Conservation (phyloP, 1,140 invertebrate species). For the Charaxes varanes region DNA sequence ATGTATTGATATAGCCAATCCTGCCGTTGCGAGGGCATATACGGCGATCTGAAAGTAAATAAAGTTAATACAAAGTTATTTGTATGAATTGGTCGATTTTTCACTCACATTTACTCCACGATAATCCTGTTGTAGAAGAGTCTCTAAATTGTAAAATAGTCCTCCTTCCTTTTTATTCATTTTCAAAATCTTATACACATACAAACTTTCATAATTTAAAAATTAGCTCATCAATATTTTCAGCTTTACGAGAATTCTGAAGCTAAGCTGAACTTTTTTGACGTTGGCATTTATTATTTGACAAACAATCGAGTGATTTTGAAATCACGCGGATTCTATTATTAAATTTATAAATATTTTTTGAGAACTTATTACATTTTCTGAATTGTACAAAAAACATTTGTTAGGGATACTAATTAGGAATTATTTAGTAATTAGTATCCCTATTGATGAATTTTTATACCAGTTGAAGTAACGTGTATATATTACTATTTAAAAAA, state of each 20-base stretch:
- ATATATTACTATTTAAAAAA: too few species aligned
- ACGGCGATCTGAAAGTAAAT: conserved; percentile 66
- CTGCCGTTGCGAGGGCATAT: conserved; percentile 65
- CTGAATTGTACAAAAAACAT: too few species aligned
- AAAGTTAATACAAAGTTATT: conserved; percentile 28
- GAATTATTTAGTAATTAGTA: too few species aligned
- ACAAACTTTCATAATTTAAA: conserved; percentile 47
- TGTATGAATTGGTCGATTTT: too few species aligned
- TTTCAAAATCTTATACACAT: conserved; percentile 28
- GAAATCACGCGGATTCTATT: too few species aligned
- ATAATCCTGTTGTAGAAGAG: conserved; percentile 58
- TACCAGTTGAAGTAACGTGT: too few species aligned
- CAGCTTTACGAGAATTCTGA: conserved; percentile 25
- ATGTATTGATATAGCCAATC: conserved; percentile 60
- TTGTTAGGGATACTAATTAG: too few species aligned
- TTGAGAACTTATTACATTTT: too few species aligned
- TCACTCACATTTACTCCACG: conserved; percentile 57
- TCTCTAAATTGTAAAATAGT: conserved; percentile 44
- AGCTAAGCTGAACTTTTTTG: conserved; percentile 14
- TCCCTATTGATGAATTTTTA: too few species aligned
- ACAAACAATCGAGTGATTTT: too few species aligned
- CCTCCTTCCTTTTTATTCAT: conserved; percentile 52
- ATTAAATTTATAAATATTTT: too few species aligned
- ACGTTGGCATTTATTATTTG: conserved; percentile 16
- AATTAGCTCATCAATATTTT: conserved; percentile 65